Evolutionary conservation across 2,797 vertebrate species (phyloP).

Genomic region (Enteromius radiatus): DNA sequence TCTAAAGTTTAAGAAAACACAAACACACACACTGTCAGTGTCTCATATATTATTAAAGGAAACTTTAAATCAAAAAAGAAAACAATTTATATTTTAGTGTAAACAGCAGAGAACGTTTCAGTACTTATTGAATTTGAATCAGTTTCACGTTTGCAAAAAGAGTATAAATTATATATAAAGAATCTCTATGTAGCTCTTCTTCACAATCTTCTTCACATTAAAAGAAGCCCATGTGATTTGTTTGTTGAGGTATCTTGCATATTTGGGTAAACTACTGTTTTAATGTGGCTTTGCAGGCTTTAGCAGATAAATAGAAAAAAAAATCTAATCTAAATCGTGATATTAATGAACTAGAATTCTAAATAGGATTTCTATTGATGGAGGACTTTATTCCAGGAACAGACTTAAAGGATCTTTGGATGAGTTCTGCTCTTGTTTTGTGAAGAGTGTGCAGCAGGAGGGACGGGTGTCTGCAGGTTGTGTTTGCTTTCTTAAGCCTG

Average conservation of each 20-base stretch:
- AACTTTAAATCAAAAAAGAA: not conserved
- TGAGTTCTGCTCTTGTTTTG: conserved; percentile 8
- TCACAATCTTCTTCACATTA: too few relatives aligned
- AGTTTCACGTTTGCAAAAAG: not conserved
- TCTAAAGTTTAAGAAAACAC: not conserved
- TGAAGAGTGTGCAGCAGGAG: conserved; percentile 18
- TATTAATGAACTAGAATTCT: not conserved
- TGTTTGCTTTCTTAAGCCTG: conserved; percentile 37
- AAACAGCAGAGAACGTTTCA: not conserved
- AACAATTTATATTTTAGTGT: not conserved
- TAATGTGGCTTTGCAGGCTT: not conserved
- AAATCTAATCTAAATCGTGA: not conserved
- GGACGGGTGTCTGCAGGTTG: conserved; percentile 7
- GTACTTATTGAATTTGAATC: not conserved
- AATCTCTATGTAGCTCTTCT: not conserved
- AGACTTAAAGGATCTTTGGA: not conserved
- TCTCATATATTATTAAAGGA: not conserved
- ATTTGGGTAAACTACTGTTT: not conserved
- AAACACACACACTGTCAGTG: not conserved
- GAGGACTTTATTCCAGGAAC: conserved; percentile 53
- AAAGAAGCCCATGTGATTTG: not conserved
- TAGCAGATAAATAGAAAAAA: not conserved
- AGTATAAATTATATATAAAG: not conserved
- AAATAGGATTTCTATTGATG: conserved; percentile 19
- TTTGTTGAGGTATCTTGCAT: not conserved